Percentiles rank a stretch among this genome's conserved stretches.
phyloP scores from a whole-genome alignment of 1,140 invertebrate species.

The Neodiprion pinetum region DNA sequence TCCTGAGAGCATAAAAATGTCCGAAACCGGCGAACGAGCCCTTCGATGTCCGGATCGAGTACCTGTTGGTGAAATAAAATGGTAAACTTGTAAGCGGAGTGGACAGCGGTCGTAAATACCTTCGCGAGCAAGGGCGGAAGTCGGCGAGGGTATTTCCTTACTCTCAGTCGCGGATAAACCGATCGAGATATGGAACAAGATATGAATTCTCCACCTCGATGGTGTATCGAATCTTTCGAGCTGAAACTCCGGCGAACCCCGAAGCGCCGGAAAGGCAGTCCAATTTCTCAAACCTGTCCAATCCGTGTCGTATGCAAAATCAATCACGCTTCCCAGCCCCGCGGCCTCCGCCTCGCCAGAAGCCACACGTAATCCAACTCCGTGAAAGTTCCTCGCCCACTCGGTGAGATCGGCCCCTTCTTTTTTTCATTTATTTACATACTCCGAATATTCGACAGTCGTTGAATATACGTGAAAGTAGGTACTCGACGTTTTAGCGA shows the following conservation, averaged over 20 bases:
- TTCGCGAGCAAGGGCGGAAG: background rate
- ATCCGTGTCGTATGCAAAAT: conserved; percentile 65
- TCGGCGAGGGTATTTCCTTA: background rate
- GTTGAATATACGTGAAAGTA: no score
- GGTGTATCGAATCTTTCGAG: background rate
- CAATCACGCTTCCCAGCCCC: conserved; percentile 51
- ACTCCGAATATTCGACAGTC: no score
- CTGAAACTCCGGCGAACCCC: conserved; percentile 26
- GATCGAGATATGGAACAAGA: background rate
- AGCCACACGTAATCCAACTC: conserved; percentile 41
- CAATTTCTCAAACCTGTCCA: conserved; percentile 65
- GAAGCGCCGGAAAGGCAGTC: conserved; percentile 50
- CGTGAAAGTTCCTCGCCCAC: conserved; percentile 35
- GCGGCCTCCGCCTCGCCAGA: conserved; percentile 23
- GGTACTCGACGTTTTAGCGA: no score
- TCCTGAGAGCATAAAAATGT: background rate
- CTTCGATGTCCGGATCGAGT: background rate
- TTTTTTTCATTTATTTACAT: conserved; percentile 29
- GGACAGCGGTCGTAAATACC: background rate
- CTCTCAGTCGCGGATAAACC: background rate
- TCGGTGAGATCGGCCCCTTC: conserved; percentile 23
- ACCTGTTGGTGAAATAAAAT: conserved; percentile 1
- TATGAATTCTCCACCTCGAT: background rate
- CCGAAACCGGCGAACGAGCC: background rate
- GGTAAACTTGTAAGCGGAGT: background rate